These are phyloP conservation scores for Brachyhypopomus gauderio DNA, from an alignment of 2,113 vertebrate species.

Conservation along the genomic window DNA sequence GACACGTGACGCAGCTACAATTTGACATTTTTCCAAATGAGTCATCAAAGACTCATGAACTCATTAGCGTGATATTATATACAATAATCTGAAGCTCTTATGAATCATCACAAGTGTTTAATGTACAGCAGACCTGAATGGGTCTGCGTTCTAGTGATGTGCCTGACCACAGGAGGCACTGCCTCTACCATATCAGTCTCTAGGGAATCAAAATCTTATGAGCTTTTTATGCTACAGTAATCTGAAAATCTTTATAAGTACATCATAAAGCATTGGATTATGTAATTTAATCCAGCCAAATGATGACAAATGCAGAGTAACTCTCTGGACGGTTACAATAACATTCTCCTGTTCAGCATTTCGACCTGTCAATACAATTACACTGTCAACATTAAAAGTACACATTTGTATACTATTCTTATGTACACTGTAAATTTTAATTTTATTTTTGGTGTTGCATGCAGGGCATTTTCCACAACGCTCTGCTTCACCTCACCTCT, in stretches of 20 bases:
- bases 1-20: slow-evolving; percentile 20
- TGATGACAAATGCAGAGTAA: no score
- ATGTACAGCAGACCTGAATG: not conserved
- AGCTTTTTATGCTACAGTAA: not conserved
- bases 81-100: not conserved
- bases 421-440: no score
- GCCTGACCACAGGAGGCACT: not conserved
- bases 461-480: not conserved
- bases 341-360: no score
- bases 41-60: not conserved
- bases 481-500: not conserved
- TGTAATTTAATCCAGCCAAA: no score
- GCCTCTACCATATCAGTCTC: not conserved
- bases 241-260: not conserved
- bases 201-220: slow-evolving; percentile 1
- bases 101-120: not conserved
- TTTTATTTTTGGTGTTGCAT: no score
- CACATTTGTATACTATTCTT: no score
- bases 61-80: slow-evolving; percentile 11
- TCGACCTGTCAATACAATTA: not conserved
- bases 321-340: no score
- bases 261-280: no score
- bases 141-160: not conserved
- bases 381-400: no score
- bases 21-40: slow-evolving; percentile 15